These are phyloP conservation scores for Bagarius yarrelli DNA, from an alignment of 2,113 vertebrate species.

Conservation along the genomic window DNA sequence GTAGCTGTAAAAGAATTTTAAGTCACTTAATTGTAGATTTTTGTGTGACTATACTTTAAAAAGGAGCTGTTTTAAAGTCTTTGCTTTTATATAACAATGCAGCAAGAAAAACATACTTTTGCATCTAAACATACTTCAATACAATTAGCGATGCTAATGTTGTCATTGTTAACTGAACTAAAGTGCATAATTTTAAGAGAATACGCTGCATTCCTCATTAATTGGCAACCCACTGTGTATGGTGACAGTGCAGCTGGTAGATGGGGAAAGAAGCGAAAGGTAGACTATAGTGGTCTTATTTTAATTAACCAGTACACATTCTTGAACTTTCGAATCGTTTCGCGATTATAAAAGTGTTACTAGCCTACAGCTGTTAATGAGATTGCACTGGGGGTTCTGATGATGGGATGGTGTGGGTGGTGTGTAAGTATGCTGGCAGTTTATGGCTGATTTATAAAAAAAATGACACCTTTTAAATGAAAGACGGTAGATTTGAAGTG, in stretches of 20 bases:
- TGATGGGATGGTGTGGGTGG: not conserved
- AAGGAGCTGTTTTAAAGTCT: too few species aligned
- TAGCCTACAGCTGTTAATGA: slow-evolving; percentile 5
- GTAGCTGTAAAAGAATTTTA: too few species aligned
- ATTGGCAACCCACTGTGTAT: not conserved
- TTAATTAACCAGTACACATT: not conserved
- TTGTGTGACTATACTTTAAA: too few species aligned
- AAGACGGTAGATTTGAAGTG: too few species aligned
- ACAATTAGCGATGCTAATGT: too few species aligned
- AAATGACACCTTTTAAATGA: too few species aligned
- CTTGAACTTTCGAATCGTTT: slow-evolving; percentile 19
- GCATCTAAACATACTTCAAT: too few species aligned
- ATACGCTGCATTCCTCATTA: not conserved
- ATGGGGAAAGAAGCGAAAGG: not conserved
- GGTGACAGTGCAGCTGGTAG: not conserved
- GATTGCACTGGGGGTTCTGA: not conserved
- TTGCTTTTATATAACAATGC: too few species aligned
- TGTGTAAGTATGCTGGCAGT: not conserved
- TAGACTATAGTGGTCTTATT: not conserved
- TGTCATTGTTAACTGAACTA: not conserved
- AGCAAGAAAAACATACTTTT: too few species aligned
- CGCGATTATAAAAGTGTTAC: not conserved
- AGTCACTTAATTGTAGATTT: too few species aligned
- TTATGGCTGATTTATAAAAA: too few species aligned
- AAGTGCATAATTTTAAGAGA: not conserved